These are phyloP conservation scores for Hypocryptadius cinnamomeus DNA, from an alignment of 2,113 vertebrate species.

Conservation along the genomic window DNA sequence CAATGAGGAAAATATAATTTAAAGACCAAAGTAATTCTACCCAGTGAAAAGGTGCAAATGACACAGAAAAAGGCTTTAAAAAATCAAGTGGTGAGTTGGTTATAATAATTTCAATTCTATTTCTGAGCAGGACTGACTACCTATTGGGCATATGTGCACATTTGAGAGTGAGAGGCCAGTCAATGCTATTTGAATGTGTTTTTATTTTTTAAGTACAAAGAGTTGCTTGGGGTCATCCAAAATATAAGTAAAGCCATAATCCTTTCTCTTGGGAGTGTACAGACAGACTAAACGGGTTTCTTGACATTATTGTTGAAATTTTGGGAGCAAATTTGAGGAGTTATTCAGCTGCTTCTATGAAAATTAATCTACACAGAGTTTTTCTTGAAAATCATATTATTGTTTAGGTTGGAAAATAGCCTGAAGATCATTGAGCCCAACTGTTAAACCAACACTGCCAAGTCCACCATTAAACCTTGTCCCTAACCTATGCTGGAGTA, in stretches of 20 bases:
- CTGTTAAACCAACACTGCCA: not conserved
- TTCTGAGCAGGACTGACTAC: not conserved
- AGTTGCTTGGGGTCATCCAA: not conserved
- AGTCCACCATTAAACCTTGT: not conserved
- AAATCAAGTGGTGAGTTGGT: not conserved
- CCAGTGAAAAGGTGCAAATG: conserved; percentile 12
- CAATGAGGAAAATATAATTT: conserved; percentile 35
- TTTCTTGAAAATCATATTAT: not conserved
- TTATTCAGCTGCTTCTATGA: not conserved
- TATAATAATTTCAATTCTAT: conserved; percentile 13
- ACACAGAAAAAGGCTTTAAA: not conserved
- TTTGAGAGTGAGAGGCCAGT: not conserved
- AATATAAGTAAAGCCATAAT: not conserved
- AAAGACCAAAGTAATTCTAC: conserved; percentile 22
- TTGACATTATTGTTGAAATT: not conserved
- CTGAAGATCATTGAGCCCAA: not conserved
- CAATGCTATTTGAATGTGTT: not conserved
- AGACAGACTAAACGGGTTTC: not conserved
- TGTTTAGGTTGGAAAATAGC: not conserved
- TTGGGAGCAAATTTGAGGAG: not conserved
- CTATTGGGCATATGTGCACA: not conserved
- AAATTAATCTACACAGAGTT: not conserved
- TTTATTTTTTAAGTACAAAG: not conserved
- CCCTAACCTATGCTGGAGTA: not conserved
- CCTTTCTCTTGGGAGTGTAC: not conserved